Conservation (phyloP, 2,888 invertebrate genomes). For the Drosophila mulleri region DNA sequence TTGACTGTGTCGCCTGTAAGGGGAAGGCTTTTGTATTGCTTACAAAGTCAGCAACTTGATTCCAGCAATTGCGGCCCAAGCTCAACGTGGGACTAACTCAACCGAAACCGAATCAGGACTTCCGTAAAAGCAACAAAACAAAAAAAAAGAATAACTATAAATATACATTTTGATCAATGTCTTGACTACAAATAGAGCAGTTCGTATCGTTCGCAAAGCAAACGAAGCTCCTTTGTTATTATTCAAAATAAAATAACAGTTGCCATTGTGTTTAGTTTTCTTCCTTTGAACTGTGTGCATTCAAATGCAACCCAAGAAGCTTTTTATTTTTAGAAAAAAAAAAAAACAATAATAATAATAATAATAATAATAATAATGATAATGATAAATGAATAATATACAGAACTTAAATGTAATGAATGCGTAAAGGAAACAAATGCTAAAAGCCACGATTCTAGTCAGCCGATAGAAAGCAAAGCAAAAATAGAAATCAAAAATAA, state of each 20-base stretch:
- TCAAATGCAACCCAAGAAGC: slow-evolving; percentile 30
- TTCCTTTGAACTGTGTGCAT: slow-evolving; percentile 18
- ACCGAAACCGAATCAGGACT: slow-evolving; percentile 9
- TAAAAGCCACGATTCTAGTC: slow-evolving; percentile 46
- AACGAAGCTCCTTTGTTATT: slow-evolving; percentile 36
- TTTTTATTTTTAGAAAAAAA: slow-evolving; percentile 21
- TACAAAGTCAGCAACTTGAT: slow-evolving; percentile 85
- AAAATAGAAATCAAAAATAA: background rate
- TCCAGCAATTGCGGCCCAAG: slow-evolving; percentile 85
- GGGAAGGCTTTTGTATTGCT: slow-evolving; percentile 81
- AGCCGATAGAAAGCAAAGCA: slow-evolving; percentile 7
- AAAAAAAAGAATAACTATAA: slow-evolving; percentile 16
- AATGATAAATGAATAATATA: background rate
- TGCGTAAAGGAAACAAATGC: slow-evolving; percentile 24
- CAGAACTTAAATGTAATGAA: slow-evolving; percentile 15
- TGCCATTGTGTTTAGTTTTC: slow-evolving; percentile 48
- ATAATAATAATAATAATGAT: background rate
- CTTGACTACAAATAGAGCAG: slow-evolving; percentile 3
- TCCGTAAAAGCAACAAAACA: background rate
- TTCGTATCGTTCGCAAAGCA: background rate
- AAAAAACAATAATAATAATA: background rate
- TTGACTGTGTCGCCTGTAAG: slow-evolving; percentile 85
- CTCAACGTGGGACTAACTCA: slow-evolving; percentile 53
- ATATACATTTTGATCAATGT: slow-evolving; percentile 25
- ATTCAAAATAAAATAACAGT: slow-evolving; percentile 18